Conservation (phyloP, 2,888 invertebrate genomes). For the Diloba caeruleocephala region DNA sequence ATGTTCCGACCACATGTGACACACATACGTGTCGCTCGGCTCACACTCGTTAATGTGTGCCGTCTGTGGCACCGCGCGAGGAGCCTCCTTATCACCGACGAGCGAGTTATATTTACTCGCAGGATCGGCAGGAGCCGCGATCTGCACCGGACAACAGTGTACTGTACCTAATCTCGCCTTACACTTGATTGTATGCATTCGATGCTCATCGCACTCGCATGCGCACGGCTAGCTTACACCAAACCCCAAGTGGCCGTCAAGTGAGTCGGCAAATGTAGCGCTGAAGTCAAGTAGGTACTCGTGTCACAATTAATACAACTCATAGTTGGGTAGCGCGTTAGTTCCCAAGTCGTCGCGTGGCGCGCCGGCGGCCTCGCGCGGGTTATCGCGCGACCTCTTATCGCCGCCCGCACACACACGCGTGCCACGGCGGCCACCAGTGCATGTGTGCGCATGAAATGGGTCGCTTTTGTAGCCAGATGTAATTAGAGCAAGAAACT, state of each 20-base stretch:
- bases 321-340: conserved; percentile 20
- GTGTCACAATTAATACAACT: conserved; percentile 12
- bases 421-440: conserved; percentile 7
- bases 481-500: conserved; percentile 74
- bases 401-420: conserved; percentile 60
- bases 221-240: too few relatives aligned
- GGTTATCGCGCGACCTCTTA: conserved; percentile 78
- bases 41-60: neutral
- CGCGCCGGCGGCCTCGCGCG: conserved; percentile 52
- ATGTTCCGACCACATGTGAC: conserved; percentile 27
- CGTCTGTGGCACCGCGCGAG: neutral
- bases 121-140: too few relatives aligned
- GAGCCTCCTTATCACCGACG: neutral
- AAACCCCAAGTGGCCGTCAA: too few relatives aligned
- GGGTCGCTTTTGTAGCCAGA: conserved; percentile 69
- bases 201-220: too few relatives aligned
- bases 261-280: neutral
- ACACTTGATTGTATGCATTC: too few relatives aligned
- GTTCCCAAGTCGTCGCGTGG: conserved; percentile 36
- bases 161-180: too few relatives aligned
- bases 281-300: neutral
- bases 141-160: too few relatives aligned
- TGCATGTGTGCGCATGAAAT: conserved; percentile 55
- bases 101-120: neutral
- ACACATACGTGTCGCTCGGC: conserved; percentile 10